Evolutionary conservation across 2,797 vertebrate species (phyloP).

Genomic region (Apodemus agrarius): DNA sequence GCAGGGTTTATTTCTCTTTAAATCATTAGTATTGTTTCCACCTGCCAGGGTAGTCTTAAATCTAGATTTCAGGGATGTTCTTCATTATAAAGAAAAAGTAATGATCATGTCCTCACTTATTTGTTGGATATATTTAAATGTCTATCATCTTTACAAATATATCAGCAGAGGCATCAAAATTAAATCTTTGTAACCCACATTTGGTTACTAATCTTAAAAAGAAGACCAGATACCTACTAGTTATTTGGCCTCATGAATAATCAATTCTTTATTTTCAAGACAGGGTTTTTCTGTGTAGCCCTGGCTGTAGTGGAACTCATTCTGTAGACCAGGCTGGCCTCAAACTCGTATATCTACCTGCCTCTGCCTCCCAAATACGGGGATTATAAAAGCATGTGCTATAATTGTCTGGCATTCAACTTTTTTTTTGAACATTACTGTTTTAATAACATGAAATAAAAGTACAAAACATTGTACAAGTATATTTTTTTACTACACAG

Average conservation of each 20-base stretch:
- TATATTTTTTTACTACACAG: too few relatives aligned
- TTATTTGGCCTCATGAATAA: slow-evolving; percentile 22
- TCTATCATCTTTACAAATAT: background rate
- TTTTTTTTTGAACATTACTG: background rate
- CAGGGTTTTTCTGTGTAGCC: background rate
- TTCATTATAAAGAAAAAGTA: slow-evolving; percentile 21
- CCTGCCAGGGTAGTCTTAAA: background rate
- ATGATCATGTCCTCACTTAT: slow-evolving; percentile 1
- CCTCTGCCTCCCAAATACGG: background rate
- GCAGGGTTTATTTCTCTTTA: background rate
- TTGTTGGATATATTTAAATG: background rate
- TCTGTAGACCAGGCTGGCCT: background rate
- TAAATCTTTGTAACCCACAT: slow-evolving; percentile 15
- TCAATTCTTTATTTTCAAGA: background rate
- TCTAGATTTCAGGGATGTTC: background rate
- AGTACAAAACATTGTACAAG: too few relatives aligned
- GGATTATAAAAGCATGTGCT: background rate
- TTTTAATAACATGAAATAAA: too few relatives aligned
- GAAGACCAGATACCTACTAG: background rate
- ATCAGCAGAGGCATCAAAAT: slow-evolving; percentile 4
- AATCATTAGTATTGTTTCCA: background rate
- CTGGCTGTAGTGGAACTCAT: background rate
- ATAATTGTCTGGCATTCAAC: background rate
- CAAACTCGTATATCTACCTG: background rate
- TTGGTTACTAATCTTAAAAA: background rate